Evolutionary conservation across 1,140 invertebrate species (phyloP).

Genomic region (Uloborus diversus): DNA sequence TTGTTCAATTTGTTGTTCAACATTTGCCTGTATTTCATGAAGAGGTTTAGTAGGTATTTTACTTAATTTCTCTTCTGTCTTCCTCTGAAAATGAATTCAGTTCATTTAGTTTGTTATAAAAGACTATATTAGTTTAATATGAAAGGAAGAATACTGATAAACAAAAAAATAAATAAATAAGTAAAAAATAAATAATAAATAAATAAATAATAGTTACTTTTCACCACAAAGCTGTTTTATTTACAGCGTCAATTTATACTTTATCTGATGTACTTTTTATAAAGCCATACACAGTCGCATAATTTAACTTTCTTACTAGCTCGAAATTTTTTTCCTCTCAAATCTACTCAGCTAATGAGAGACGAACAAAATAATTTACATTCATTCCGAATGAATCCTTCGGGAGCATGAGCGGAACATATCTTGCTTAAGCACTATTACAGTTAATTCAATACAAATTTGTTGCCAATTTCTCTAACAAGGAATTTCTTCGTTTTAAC

Average conservation of each 20-base stretch:
- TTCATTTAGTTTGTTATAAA: not conserved
- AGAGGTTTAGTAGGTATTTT: constrained; percentile 30
- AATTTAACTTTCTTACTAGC: not conserved
- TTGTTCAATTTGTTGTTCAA: constrained; percentile 25
- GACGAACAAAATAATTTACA: not conserved
- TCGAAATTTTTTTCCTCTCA: not conserved
- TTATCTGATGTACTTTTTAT: not conserved
- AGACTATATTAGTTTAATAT: not conserved
- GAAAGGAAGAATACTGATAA: not conserved
- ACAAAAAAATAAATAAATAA: not conserved
- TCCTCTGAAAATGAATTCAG: constrained; percentile 18
- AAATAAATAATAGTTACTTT: not conserved
- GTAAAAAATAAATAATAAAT: not conserved
- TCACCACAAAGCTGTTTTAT: not conserved
- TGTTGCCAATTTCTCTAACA: not conserved
- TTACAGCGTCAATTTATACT: not conserved
- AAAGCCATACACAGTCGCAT: not conserved
- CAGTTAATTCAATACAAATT: not conserved
- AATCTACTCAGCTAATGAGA: not conserved
- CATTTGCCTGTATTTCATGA: constrained; percentile 14
- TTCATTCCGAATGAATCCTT: not conserved
- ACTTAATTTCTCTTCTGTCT: constrained; percentile 35
- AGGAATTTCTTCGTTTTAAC: not conserved
- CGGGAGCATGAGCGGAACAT: not conserved
- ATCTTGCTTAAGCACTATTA: not conserved